These are phyloP conservation scores for Mastacembelus armatus DNA, from an alignment of 2,797 vertebrate genomes.

Conservation along the genomic window DNA sequence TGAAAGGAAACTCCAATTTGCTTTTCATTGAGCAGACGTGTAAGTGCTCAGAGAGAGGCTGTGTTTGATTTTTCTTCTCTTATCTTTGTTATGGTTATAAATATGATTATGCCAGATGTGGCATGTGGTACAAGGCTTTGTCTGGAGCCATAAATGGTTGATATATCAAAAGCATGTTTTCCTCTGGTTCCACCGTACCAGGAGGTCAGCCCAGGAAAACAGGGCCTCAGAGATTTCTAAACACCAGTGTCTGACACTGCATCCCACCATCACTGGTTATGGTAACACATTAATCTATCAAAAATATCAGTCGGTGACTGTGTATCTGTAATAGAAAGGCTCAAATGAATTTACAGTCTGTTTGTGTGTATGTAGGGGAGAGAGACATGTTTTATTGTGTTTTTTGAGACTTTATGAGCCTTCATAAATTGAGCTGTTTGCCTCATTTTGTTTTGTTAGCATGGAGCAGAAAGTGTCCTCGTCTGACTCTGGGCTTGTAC, in stretches of 20 bases:
- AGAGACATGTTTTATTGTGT: conserved; percentile 10
- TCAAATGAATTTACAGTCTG: conserved; percentile 3
- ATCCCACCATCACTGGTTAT: conserved; percentile 61
- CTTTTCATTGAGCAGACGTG: conserved; percentile 58
- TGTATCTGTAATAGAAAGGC: not conserved
- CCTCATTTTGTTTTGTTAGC: conserved; percentile 22
- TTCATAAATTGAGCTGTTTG: conserved; percentile 26
- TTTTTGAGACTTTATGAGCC: conserved; percentile 38
- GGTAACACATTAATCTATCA: conserved; percentile 51
- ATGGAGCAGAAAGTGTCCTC: conserved; percentile 18
- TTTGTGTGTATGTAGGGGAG: conserved; percentile 19
- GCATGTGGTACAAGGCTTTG: conserved; percentile 63
- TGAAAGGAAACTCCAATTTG: conserved; percentile 71
- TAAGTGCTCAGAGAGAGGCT: conserved; percentile 65
- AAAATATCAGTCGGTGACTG: conserved; percentile 12
- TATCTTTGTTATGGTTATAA: conserved; percentile 79
- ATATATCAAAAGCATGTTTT: conserved; percentile 71
- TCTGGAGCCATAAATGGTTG: conserved; percentile 67
- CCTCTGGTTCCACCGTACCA: conserved; percentile 40
- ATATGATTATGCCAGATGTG: conserved; percentile 77
- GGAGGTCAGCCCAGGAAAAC: conserved; percentile 69
- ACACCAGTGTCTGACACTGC: conserved; percentile 57
- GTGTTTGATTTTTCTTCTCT: conserved; percentile 73
- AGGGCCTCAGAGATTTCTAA: conserved; percentile 47
- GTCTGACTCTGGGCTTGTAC: conserved; percentile 44